Evolutionary conservation across 2,113 vertebrate species (phyloP).

Genomic region (Apus apus): DNA sequence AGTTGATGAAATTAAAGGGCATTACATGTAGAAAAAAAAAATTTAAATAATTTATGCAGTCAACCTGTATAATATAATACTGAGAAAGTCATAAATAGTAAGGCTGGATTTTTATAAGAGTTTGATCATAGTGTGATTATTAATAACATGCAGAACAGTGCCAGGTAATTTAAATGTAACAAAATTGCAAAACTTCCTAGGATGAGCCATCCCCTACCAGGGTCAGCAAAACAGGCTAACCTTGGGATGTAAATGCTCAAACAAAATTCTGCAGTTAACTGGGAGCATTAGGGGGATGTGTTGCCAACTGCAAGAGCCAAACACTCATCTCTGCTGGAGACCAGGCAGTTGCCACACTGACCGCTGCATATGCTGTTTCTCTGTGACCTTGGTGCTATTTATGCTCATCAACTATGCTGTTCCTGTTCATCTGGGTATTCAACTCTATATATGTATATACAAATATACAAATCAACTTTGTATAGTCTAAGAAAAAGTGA

Average conservation of each 20-base stretch:
- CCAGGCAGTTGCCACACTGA: not conserved
- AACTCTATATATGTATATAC: not conserved
- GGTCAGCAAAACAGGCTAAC: not conserved
- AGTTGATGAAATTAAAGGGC: not conserved
- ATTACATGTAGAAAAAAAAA: not conserved
- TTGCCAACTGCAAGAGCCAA: not conserved
- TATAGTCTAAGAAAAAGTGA: not conserved
- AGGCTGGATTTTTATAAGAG: not conserved
- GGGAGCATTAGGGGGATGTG: not conserved
- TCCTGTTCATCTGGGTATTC: not conserved
- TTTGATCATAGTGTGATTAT: not conserved
- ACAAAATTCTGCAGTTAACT: not conserved
- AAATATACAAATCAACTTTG: not conserved
- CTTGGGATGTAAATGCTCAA: not conserved
- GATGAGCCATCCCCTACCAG: not conserved
- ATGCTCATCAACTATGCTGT: not conserved
- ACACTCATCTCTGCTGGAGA: not conserved
- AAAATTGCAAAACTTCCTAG: not conserved
- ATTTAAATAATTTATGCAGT: not conserved
- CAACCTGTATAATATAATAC: not conserved
- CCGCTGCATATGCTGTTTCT: not conserved
- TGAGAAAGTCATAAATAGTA: not conserved
- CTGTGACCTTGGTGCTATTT: not conserved
- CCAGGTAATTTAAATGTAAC: not conserved
- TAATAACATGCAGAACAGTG: not conserved